Conservation (phyloP, 2,888 invertebrate genomes). For the Epicampocera succincta region DNA sequence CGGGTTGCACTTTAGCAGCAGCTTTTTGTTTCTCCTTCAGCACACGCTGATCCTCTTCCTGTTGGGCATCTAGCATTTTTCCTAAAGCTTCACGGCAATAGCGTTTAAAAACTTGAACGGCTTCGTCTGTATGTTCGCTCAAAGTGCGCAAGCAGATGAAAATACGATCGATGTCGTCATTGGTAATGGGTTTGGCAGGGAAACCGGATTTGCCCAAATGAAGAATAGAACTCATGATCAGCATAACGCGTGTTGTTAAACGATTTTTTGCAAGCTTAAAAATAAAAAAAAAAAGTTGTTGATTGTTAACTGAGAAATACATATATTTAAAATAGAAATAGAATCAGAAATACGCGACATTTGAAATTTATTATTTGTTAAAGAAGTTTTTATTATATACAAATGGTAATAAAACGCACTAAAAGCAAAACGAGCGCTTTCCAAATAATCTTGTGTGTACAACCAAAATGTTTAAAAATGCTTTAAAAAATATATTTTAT, state of each 20-base stretch:
- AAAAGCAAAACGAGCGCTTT: too few relatives aligned
- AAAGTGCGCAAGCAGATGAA: slow-evolving; percentile 90
- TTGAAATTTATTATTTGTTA: too few relatives aligned
- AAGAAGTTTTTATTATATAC: too few relatives aligned
- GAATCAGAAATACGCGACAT: too few relatives aligned
- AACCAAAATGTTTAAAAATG: too few relatives aligned
- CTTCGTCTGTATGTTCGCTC: slow-evolving; percentile 86
- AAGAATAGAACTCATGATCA: slow-evolving; percentile 92
- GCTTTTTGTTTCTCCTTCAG: slow-evolving; percentile 87
- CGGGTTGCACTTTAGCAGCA: slow-evolving; percentile 88
- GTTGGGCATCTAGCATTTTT: slow-evolving; percentile 91
- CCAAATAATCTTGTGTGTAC: not conserved
- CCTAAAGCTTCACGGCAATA: slow-evolving; percentile 90
- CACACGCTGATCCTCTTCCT: slow-evolving; percentile 83
- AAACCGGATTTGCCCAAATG: slow-evolving; percentile 91
- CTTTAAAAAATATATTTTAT: too few relatives aligned
- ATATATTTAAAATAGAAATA: too few relatives aligned
- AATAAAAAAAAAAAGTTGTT: not conserved
- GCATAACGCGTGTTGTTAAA: slow-evolving; percentile 91
- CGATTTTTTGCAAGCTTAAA: slow-evolving; percentile 82
- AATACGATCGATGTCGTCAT: slow-evolving; percentile 96
- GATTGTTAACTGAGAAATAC: too few relatives aligned
- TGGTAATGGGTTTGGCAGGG: slow-evolving; percentile 91
- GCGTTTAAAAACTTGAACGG: slow-evolving; percentile 87
- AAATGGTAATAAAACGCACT: too few relatives aligned